Evolutionary conservation across 1,140 invertebrate genomes (phyloP).

Genomic region (Tigriopus japonicus): DNA sequence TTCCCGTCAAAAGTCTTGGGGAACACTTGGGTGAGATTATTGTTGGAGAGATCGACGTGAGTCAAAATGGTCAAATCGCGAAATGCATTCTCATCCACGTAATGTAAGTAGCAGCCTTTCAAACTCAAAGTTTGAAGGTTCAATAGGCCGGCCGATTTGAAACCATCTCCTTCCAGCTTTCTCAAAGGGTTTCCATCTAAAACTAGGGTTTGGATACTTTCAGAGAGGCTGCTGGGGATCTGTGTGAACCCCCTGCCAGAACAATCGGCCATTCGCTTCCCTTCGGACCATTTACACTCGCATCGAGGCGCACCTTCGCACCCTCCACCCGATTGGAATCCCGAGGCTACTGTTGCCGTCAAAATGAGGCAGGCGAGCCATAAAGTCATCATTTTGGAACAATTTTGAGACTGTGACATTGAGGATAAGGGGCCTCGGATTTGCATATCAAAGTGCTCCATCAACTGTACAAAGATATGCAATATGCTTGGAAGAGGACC

Average conservation of each 20-base stretch:
- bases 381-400: no score
- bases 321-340: not conserved
- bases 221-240: conserved; percentile 47
- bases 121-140: conserved; percentile 66
- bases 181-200: conserved; percentile 56
- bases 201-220: conserved; percentile 66
- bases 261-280: conserved; percentile 66
- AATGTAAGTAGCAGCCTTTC: conserved; percentile 45
- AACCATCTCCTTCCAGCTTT: conserved; percentile 52
- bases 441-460: no score
- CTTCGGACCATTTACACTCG: conserved; percentile 68
- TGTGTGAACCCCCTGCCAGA: conserved; percentile 49
- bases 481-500: no score
- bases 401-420: no score
- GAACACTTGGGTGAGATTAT: conserved; percentile 42
- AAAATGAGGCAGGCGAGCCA: no score
- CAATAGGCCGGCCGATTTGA: conserved; percentile 50
- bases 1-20: conserved; percentile 45
- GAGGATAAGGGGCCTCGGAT: no score
- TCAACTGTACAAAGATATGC: no score
- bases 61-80: conserved; percentile 63
- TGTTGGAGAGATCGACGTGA: conserved; percentile 61
- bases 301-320: conserved; percentile 42
- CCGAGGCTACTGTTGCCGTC: no score
- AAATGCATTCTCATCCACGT: conserved; percentile 60